A percentile compares a stretch with the other conserved stretches of the same genome.
Conservation (phyloP, 2,113 vertebrate genomes). For the Varanus komodoensis region DNA sequence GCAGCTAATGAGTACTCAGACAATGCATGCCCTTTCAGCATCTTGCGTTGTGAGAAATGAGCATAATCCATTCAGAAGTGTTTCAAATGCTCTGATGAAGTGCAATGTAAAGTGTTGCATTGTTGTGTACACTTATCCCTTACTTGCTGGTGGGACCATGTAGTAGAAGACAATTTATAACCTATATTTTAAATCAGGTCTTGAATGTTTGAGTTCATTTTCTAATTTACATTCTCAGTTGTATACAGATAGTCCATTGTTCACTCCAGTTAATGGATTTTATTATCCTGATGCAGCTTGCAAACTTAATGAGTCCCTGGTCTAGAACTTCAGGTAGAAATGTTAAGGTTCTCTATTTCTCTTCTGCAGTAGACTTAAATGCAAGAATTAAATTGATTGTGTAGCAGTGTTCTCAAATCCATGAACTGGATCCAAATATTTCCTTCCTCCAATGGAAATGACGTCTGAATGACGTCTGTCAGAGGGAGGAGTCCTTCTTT, state of each 20-base stretch:
- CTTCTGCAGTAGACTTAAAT: neutral
- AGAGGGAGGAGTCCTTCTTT: neutral
- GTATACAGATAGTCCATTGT: constrained; percentile 6
- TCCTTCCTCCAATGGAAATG: neutral
- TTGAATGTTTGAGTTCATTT: neutral
- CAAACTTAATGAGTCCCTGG: neutral
- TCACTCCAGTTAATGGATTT: constrained; percentile 13
- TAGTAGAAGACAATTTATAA: neutral
- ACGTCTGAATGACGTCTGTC: neutral
- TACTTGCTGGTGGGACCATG: neutral
- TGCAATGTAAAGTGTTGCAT: neutral
- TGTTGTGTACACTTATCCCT: constrained; percentile 1
- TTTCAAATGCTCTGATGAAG: constrained; percentile 2
- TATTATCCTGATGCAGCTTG: constrained; percentile 3
- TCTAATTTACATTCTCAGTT: neutral
- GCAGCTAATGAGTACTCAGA: neutral
- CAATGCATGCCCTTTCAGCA: neutral
- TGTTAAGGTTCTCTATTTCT: neutral
- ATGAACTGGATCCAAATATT: neutral
- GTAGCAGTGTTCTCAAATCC: neutral
- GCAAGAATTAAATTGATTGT: neutral
- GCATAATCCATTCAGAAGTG: neutral
- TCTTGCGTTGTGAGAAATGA: neutral
- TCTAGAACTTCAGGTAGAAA: neutral
- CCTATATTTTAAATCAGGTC: constrained; percentile 4